Percentiles rank a stretch among this genome's conserved stretches.
These are phyloP conservation scores for Mystacornis crossleyi DNA, from an alignment of 2,113 vertebrate species.

Conservation along the genomic window DNA sequence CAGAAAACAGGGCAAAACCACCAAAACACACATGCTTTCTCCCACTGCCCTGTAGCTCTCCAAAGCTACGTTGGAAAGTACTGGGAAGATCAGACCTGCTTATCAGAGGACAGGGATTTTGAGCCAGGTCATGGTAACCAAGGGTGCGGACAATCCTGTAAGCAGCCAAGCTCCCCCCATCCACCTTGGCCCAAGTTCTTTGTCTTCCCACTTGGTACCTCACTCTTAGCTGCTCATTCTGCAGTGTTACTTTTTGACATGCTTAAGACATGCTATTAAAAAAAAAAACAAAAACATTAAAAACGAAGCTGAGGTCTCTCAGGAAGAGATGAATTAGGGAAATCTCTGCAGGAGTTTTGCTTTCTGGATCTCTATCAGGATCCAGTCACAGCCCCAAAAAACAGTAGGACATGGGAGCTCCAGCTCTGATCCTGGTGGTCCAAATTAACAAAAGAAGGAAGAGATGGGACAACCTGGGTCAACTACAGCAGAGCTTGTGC, in stretches of 20 bases:
- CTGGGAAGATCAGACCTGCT: neutral
- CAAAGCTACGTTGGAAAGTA: neutral
- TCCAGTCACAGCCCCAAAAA: neutral
- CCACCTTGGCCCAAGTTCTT: neutral
- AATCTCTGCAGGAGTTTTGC: neutral
- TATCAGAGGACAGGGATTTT: neutral
- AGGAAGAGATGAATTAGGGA: neutral
- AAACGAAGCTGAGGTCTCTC: neutral
- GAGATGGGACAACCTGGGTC: neutral
- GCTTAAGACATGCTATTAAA: neutral
- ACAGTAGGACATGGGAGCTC: neutral
- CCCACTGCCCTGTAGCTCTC: neutral
- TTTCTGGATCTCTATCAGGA: neutral
- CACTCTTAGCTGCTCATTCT: neutral
- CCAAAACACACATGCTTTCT: neutral
- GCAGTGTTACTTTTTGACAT: neutral
- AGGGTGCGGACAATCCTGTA: neutral
- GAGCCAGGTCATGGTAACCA: neutral
- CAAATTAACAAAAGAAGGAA: neutral
- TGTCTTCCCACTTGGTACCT: fast-evolving
- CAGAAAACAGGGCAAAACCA: neutral
- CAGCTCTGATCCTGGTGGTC: neutral
- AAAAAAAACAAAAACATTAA: neutral
- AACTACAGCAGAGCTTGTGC: neutral
- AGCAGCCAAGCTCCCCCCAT: neutral